A percentile compares a stretch with the other conserved stretches of the same genome.
Evolutionary conservation across 2,888 invertebrate species (phyloP).

Genomic region (Altica lythri): DNA sequence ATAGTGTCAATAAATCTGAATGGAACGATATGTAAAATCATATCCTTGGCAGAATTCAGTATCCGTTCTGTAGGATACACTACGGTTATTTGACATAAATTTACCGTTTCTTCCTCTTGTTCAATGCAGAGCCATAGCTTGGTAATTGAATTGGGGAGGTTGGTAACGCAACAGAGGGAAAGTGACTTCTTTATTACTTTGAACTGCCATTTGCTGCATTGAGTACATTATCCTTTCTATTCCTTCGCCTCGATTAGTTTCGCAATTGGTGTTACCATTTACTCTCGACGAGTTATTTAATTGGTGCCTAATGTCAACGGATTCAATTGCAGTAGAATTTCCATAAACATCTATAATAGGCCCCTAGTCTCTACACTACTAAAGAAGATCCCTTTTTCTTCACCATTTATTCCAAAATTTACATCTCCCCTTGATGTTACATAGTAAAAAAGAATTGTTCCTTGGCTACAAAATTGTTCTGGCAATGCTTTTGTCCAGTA

Average conservation of each 20-base stretch:
- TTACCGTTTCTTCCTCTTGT: conserved; percentile 79
- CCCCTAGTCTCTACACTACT: conserved; percentile 83
- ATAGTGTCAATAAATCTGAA: too few relatives aligned
- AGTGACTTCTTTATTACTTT: conserved; percentile 57
- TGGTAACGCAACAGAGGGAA: conserved; percentile 70
- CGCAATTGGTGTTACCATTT: conserved; percentile 45
- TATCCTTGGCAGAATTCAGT: conserved; percentile 95
- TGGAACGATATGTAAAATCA: conserved; percentile 90
- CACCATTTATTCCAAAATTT: conserved; percentile 93
- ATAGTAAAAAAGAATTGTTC: conserved; percentile 88
- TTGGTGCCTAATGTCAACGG: conserved; percentile 77
- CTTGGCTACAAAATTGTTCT: conserved; percentile 80
- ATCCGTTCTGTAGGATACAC: conserved; percentile 77
- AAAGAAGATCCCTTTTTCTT: conserved; percentile 92
- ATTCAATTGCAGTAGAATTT: conserved; percentile 93
- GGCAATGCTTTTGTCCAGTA: conserved; percentile 98
- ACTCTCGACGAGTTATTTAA: conserved; percentile 62
- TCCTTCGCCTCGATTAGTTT: conserved; percentile 54
- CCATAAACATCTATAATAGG: conserved; percentile 96
- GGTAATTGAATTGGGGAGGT: conserved; percentile 64
- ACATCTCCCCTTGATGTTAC: conserved; percentile 92
- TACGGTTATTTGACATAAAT: conserved; percentile 63
- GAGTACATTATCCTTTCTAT: conserved; percentile 71
- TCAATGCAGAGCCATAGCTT: conserved; percentile 72
- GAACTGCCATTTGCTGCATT: conserved; percentile 69